Evolutionary conservation across 2,113 vertebrate genomes (phyloP), one percentile per base, ranked within the genome.

Genomic region (Tachysurus vachellii): DNA sequence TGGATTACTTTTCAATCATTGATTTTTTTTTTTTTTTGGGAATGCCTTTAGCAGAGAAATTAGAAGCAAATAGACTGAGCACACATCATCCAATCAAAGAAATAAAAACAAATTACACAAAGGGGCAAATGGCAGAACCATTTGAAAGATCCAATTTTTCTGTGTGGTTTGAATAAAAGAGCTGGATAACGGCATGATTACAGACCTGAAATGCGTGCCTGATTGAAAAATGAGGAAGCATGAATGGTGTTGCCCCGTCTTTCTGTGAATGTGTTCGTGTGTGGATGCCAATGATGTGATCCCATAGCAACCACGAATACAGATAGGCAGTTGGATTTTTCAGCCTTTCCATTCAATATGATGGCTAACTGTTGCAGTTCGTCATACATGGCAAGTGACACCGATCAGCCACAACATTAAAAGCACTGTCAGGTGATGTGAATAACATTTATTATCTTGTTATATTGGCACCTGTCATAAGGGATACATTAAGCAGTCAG

Each of bases 11-110:
- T 77, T 77, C 28, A 54, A 23, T 26, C 26, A 75, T 75, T 44
- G 36, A 75, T 75, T 75, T 23, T 23, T 50, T 23, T 75, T 1
- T 36, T 71, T 71, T 17, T 23, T 13, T 23, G 42, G 4, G 53
- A 53, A 56, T 56, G 16, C 76, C 53, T 77, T 53, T 56, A 8
- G n/a, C 56, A 53, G 76, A 79, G 16, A 54, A 79, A 79, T 79
- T 56, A 31, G 16, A 79, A 56, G 76, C 17, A 79, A 79, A 56
- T 31, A 56, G 50, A 28, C 50, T 56, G 53, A 31, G 53, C n/a
- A 56, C 50, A 79, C 76, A 79, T 56, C n/a, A 79, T 56, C 50
- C 14, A 56, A 79, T 79, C 50, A 79, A 79, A 79, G n/a, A 50
- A 50, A 50, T 50, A 5, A 50, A 36, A 19, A 79, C 53, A 79